Percentiles rank a stretch among this genome's conserved stretches.
phyloP scores from a whole-genome alignment of 2,888 invertebrate species.

The Drosophila atripex region DNA sequence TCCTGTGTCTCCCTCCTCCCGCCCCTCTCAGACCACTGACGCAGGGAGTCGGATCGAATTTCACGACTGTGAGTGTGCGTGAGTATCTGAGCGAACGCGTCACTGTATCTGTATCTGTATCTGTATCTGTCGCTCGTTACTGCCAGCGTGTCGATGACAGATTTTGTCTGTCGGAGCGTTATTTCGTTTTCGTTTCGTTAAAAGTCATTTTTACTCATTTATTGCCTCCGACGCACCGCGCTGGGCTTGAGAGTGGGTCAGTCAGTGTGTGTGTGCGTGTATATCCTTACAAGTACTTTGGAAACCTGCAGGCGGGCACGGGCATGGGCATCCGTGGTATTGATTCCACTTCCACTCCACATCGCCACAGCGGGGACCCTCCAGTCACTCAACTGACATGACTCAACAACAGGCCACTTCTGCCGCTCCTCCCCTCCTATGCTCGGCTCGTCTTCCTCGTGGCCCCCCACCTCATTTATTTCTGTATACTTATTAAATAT shows the following conservation, averaged over 20 bases:
- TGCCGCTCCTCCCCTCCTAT: neutral
- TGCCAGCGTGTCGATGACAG: slow-evolving; percentile 72
- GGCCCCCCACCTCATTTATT: slow-evolving; percentile 11
- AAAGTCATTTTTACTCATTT: slow-evolving; percentile 80
- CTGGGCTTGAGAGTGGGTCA: slow-evolving; percentile 49
- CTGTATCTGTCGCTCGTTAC: slow-evolving; percentile 31
- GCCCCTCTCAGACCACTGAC: slow-evolving; percentile 33
- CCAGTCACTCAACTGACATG: slow-evolving; percentile 75
- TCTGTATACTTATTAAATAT: slow-evolving; percentile 76
- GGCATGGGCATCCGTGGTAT: slow-evolving; percentile 54
- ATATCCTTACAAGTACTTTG: slow-evolving; percentile 72
- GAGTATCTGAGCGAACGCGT: slow-evolving; percentile 31
- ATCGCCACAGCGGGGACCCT: slow-evolving; percentile 47
- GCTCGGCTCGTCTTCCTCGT: neutral
- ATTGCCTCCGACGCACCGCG: slow-evolving; percentile 67
- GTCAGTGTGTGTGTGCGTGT: slow-evolving; percentile 40
- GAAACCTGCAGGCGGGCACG: slow-evolving; percentile 52
- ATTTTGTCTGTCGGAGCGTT: slow-evolving; percentile 59
- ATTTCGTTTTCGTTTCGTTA: slow-evolving; percentile 74
- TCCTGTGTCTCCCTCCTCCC: slow-evolving; percentile 3
- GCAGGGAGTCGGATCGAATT: slow-evolving; percentile 73
- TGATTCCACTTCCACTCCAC: slow-evolving; percentile 64
- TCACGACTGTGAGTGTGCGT: slow-evolving; percentile 57
- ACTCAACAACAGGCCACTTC: slow-evolving; percentile 69
- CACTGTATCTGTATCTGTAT: slow-evolving; percentile 10